Evolutionary conservation across 92 coral and sea anemone genomes (phyloP).

Genomic region (Montipora capitata): DNA sequence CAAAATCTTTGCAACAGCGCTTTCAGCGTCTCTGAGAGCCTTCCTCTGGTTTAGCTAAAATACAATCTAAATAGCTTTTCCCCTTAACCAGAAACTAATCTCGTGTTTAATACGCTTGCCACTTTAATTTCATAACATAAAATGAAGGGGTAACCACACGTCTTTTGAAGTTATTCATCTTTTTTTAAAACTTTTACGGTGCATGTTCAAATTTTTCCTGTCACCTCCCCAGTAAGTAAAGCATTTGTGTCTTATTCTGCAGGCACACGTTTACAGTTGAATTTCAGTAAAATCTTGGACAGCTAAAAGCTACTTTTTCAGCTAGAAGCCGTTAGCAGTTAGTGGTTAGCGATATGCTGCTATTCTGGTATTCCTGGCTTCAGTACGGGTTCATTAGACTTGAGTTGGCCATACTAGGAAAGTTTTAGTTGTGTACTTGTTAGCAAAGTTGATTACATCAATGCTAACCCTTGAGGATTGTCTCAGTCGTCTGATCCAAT

Average conservation of each 20-base stretch:
- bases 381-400: neutral
- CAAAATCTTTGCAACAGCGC: no score
- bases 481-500: neutral
- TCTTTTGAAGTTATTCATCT: slow-evolving; percentile 38
- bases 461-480: neutral
- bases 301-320: slow-evolving; percentile 23
- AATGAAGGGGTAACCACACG: slow-evolving; percentile 15
- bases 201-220: slow-evolving; percentile 33
- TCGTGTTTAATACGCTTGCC: slow-evolving; percentile 19
- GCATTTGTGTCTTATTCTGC: slow-evolving; percentile 19
- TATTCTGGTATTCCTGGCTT: slow-evolving; percentile 1
- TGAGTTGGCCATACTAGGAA: neutral
- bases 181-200: slow-evolving; percentile 25
- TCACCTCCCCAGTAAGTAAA: slow-evolving; percentile 38
- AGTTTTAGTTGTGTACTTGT: neutral
- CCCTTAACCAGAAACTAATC: slow-evolving; percentile 10
- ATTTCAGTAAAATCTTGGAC: slow-evolving; percentile 24
- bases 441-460: neutral
- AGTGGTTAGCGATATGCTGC: neutral
- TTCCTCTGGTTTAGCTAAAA: no score
- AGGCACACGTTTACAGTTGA: slow-evolving; percentile 37
- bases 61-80: no score
- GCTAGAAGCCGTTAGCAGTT: slow-evolving; percentile 4
- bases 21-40: no score
- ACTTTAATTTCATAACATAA: slow-evolving; percentile 36